These are phyloP conservation scores for Amblyjoppa proteus DNA, from an alignment of 2,888 invertebrate genomes.

Conservation along the genomic window DNA sequence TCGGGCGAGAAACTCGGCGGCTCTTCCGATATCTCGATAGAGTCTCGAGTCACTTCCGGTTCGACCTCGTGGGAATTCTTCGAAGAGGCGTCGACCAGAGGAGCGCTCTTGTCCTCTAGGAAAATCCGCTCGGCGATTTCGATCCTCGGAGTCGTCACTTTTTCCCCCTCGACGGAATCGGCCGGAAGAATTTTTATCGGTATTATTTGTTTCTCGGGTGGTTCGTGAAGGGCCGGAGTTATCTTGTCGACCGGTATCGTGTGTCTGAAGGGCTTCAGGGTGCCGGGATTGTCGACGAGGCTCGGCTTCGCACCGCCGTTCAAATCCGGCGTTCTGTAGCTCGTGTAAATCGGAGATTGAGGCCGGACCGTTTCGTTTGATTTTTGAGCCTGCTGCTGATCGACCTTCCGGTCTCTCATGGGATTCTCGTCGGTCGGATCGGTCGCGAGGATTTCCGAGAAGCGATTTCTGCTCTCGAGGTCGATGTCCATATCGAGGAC, in stretches of 20 bases:
- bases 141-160: slow-evolving; percentile 66
- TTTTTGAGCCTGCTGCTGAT: slow-evolving; percentile 45
- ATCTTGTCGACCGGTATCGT: slow-evolving; percentile 84
- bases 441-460: slow-evolving; percentile 74
- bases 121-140: slow-evolving; percentile 64
- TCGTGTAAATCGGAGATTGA: slow-evolving; percentile 79
- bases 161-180: background rate
- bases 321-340: slow-evolving; percentile 81
- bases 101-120: slow-evolving; percentile 63
- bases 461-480: slow-evolving; percentile 78
- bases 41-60: slow-evolving; percentile 8
- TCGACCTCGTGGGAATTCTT: slow-evolving; percentile 64
- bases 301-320: slow-evolving; percentile 79
- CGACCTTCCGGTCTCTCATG: slow-evolving; percentile 71
- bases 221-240: slow-evolving; percentile 71
- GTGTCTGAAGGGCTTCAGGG: slow-evolving; percentile 81
- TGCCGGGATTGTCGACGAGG: slow-evolving; percentile 80
- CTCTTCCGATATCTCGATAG: slow-evolving; percentile 55
- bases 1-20: background rate
- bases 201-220: slow-evolving; percentile 6
- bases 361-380: slow-evolving; percentile 46
- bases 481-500: slow-evolving; percentile 81
- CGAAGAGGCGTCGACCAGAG: slow-evolving; percentile 44
- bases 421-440: slow-evolving; percentile 65
- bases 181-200: background rate